phyloP scores from a whole-genome alignment of 2,888 invertebrate genomes.

The Acleris cristana region DNA sequence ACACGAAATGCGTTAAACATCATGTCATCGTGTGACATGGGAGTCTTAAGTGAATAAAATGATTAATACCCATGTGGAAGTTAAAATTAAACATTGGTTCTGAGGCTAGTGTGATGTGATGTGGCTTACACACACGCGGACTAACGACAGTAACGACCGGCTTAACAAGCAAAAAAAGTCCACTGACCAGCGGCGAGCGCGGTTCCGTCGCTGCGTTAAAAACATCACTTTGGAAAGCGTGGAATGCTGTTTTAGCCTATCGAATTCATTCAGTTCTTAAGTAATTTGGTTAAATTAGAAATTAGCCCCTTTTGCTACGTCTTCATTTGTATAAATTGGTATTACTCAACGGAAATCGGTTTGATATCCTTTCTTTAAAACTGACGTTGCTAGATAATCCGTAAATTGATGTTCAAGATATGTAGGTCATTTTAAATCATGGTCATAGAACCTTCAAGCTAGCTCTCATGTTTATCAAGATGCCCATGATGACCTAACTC shows the following conservation, averaged over 20 bases:
- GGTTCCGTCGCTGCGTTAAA: slow-evolving; percentile 8
- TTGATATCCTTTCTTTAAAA: slow-evolving; percentile 22
- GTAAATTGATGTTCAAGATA: too few relatives aligned
- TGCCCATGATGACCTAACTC: too few relatives aligned
- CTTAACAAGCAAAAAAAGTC: slow-evolving; percentile 37
- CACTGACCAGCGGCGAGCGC: slow-evolving; percentile 12
- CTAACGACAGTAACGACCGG: slow-evolving; percentile 19
- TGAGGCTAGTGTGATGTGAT: slow-evolving; percentile 9
- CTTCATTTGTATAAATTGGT: slow-evolving; percentile 26
- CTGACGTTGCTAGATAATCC: neutral
- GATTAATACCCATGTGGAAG: slow-evolving; percentile 19
- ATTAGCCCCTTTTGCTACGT: slow-evolving; percentile 29
- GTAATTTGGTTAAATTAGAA: slow-evolving; percentile 39
- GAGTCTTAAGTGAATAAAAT: slow-evolving; percentile 7
- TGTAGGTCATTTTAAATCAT: too few relatives aligned
- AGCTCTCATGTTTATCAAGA: too few relatives aligned
- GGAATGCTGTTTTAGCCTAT: slow-evolving; percentile 38
- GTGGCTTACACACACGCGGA: slow-evolving; percentile 24
- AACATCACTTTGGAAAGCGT: slow-evolving; percentile 40
- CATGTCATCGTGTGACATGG: neutral
- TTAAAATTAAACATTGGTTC: slow-evolving; percentile 23
- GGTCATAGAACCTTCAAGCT: too few relatives aligned
- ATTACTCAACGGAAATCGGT: slow-evolving; percentile 15
- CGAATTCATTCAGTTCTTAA: slow-evolving; percentile 37
- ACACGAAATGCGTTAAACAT: slow-evolving; percentile 8